Evolutionary conservation across 1,140 invertebrate species (phyloP).

Genomic region (Matsumurasca onukii): DNA sequence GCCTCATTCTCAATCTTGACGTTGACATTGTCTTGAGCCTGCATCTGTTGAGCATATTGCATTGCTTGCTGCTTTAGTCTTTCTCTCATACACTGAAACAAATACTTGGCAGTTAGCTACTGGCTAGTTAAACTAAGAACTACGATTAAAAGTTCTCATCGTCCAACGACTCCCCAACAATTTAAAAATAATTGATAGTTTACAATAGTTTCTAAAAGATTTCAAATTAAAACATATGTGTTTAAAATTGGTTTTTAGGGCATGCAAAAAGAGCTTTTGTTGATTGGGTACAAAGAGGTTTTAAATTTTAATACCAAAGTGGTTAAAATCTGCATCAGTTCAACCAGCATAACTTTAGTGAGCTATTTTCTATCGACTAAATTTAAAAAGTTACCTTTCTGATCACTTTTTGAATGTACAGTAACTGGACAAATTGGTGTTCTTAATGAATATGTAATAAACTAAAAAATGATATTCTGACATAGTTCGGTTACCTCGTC

Average conservation of each 20-base stretch:
- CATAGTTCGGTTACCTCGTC: conserved; percentile 10
- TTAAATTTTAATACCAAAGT: too few relatives aligned
- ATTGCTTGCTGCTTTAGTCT: not conserved
- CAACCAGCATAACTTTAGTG: not conserved
- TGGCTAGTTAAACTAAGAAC: too few relatives aligned
- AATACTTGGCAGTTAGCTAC: too few relatives aligned
- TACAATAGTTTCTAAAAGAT: not conserved
- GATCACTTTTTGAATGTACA: too few relatives aligned
- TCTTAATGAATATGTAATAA: too few relatives aligned
- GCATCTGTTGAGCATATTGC: not conserved
- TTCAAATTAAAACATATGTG: not conserved
- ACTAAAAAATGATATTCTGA: too few relatives aligned
- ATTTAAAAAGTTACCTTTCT: too few relatives aligned
- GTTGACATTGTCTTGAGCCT: too few relatives aligned
- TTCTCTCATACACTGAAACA: conserved; percentile 16
- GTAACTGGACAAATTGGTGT: too few relatives aligned
- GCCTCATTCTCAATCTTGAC: not conserved
- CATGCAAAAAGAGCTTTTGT: not conserved
- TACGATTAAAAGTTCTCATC: not conserved
- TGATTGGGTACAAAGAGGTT: too few relatives aligned
- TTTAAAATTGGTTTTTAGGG: not conserved
- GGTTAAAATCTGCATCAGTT: too few relatives aligned
- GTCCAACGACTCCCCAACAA: not conserved
- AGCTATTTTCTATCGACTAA: not conserved
- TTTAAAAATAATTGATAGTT: not conserved